Base-by-base conservation (phyloP, 2,888 invertebrate genomes). In the Cantharis lateralis region DNA sequence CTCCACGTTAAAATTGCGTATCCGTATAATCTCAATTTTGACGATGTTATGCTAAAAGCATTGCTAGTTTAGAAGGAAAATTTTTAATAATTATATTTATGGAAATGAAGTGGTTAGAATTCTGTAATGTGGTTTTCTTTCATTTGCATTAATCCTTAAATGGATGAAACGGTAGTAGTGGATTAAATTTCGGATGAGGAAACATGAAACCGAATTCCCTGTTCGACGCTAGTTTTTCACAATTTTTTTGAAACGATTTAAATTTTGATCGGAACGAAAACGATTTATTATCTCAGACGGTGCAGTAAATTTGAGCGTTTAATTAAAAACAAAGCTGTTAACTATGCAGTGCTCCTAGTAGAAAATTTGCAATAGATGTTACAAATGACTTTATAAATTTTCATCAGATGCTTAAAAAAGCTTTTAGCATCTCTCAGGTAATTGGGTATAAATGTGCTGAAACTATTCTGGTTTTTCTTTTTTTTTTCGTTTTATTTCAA, bases 51-150 rank as follows among this genome's bases (percentile, higher is more conserved):
- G 64, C 24, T 66, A 66, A 66, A 66, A 66, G 64, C 64, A 24
- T 66, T 20, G 64, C 64, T 66, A 66, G 64, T 24, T 20, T 66
- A n/a, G 64, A 20, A n/a, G 9, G 10, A 20, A 64, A 66, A 66
- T 26, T 71, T 68, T 75, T 68, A 18, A 16, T 71, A 71, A 75
- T 75, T 71, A 75, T 64, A 20, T 71, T 61, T 61, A 71, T 71
- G 68, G 70, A 24, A 61, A 62, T 71, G 62, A 72, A 62, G 48
- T 26, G 71, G 63, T 68, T 62, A 16, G 71, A 63, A 68, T 28
- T 76, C 68, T 72, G 62, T 72, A 68, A 72, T 72, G 69, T 68
- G 76, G 76, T 63, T 71, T 26, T 20, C 72, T 72, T 76, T 72
- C 68, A 76, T 69, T 68, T 68, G 68, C 68, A 68, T 68, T 68